Base-by-base conservation (phyloP, 2,113 vertebrate species). In the Dasyornis broadbenti region DNA sequence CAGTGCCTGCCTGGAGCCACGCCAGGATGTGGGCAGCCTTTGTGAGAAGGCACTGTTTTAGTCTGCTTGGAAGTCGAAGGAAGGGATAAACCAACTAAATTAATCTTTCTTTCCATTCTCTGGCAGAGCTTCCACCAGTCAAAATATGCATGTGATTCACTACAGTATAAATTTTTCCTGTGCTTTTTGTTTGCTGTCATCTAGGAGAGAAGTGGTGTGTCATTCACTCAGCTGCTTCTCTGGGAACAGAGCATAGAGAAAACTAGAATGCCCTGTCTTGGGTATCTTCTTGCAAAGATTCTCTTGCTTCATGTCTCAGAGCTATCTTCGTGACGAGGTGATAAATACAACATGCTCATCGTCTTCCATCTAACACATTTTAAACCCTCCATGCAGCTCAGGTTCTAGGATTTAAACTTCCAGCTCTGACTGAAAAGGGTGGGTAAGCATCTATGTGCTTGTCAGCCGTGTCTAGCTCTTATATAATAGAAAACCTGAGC, bases 61-160 rank as follows among this genome's bases (percentile, higher is more conserved):
- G 94, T 75, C 95, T 91, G 92, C 60, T 63, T 95, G 91, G 92
- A 97, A 96, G 94, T 86, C 13, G 35, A 91, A 90, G 95, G 92
- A 97, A 93, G 90, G 97, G 96, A 97, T 96, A 97, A 94, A 92
- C 96, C 94, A 63, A 49, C 92, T 96, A 96, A 95, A 96, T 68
- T 95, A 80, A 94, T 86, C 94, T 97, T 97, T 97, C 94, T 96
- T 97, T 97, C 94, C 92, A 21, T 96, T 96, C 95, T 93, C 71
- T 79, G 86, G 95, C 95, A 92, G 86, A 92, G 71, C 94, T 95
- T 96, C 90, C 71, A 86, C 94, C 54, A 13, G 94, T 96, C 94
- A 90, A 88, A 97, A 93, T 82, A 89, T 91, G 96, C 94, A 88
- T 97, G 65, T 97, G 95, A 96, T 96, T 97, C 96, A 96, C 95